Base-by-base conservation (phyloP, 2,888 invertebrate species). In the Byasa hedistus region DNA sequence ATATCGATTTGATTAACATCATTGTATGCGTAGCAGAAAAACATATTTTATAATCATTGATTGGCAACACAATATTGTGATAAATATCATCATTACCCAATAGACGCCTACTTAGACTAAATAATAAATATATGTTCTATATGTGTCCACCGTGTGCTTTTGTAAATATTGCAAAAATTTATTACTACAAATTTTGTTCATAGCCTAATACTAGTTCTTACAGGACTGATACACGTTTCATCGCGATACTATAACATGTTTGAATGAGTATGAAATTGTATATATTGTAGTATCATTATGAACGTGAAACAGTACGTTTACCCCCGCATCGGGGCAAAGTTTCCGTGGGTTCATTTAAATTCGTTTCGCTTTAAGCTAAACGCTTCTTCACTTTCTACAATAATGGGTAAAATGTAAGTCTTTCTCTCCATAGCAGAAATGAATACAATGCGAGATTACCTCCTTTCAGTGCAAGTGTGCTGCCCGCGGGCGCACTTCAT, bases 391-490 rank as follows among this genome's bases (percentile, higher is more conserved):
- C 56, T 67, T 59, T 22, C 63, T 60, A 64, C 67, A 61, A 57
- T 64, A 67, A 67, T 67, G 39, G 67, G 56, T 67, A 60, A 66
- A 66, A 66, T 63, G 63, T 67, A 66, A 66, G 59, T 61, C 60
- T 67, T 61, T 64, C 67, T 64, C 52, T 67, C 64, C 51, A 60
- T 60, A 57, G 60, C 51, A 57, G 55, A 15, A 59, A 57, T 62
- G 62, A 58, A 64, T 61, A 77, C 76, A 73, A 75, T 76, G 77
- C 71, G 70, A 75, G 69, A 75, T 76, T 76, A 77, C 76, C 67
- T 67, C 67, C 67, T 64, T 73, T 72, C 68, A 68, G 70, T 70
- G 71, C 72, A 73, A 75, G 71, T 75, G 73, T 69, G 68, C 64
- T 65, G 72, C 77, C 76, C 74, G 75, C 74, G 76, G 77, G 76